Conservation (phyloP, 2,113 vertebrate species). For the Elephas maximus region DNA sequence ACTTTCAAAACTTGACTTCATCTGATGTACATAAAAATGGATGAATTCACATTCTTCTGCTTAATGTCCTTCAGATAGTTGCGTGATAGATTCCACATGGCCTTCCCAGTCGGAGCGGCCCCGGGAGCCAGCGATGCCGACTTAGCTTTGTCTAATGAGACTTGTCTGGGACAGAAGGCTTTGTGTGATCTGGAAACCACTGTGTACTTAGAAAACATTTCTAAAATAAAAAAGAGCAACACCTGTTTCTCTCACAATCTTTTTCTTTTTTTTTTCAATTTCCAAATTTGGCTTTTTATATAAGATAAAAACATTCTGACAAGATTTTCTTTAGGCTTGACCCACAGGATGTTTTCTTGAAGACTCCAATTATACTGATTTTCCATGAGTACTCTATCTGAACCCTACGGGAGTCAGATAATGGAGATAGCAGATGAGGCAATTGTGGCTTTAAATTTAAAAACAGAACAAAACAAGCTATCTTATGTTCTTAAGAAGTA, state of each 20-base stretch:
- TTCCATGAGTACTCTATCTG: not conserved
- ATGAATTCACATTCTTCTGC: not conserved
- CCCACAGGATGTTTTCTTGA: not conserved
- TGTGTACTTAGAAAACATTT: not conserved
- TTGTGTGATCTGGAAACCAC: not conserved
- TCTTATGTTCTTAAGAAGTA: not conserved
- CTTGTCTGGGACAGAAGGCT: not conserved
- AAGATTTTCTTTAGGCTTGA: not conserved
- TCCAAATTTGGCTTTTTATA: not conserved
- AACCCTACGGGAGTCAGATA: not conserved
- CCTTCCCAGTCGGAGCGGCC: not conserved
- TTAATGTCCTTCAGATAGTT: not conserved
- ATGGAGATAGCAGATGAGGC: not conserved
- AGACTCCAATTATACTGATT: not conserved
- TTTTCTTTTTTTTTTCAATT: not conserved
- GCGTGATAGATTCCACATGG: not conserved
- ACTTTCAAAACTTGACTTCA: not conserved
- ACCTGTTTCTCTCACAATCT: not conserved
- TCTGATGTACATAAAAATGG: not conserved
- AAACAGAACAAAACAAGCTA: not conserved
- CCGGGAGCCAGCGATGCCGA: not conserved
- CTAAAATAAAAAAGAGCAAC: not conserved
- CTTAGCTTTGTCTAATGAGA: constrained; percentile 15
- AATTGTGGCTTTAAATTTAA: not conserved
- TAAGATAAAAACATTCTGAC: not conserved